These are phyloP conservation scores for Erethizon dorsatum DNA, from an alignment of 2,797 vertebrate species.

Conservation along the genomic window DNA sequence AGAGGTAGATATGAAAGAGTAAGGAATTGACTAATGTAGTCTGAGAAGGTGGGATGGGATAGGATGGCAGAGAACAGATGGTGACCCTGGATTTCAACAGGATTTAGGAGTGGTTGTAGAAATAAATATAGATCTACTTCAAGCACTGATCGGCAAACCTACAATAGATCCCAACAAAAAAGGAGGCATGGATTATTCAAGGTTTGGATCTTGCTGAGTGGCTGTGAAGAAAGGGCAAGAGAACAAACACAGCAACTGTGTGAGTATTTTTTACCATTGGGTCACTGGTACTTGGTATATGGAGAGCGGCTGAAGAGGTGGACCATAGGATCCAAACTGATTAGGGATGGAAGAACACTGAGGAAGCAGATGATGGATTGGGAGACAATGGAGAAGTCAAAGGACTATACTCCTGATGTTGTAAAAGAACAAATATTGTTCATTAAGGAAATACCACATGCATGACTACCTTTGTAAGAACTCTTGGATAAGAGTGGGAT, in stretches of 20 bases:
- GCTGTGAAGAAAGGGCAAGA: slow-evolving; percentile 49
- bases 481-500: not conserved
- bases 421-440: slow-evolving; percentile 19
- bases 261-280: slow-evolving; percentile 54
- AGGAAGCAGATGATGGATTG: not conserved
- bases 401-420: not conserved
- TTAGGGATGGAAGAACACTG: slow-evolving; percentile 24
- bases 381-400: not conserved
- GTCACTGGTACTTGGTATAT: not conserved
- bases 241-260: slow-evolving; percentile 45
- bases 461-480: slow-evolving; percentile 41
- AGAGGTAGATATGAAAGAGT: slow-evolving; percentile 46
- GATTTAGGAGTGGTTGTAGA: not conserved
- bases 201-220: slow-evolving; percentile 28
- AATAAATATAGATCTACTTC: slow-evolving; percentile 58
- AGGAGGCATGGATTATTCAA: not conserved
- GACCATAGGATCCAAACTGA: not conserved
- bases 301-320: slow-evolving; percentile 13
- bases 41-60: slow-evolving; percentile 27
- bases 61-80: slow-evolving; percentile 41
- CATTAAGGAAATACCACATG: slow-evolving; percentile 52
- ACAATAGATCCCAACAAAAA: not conserved
- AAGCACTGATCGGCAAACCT: not conserved
- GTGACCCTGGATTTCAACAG: slow-evolving; percentile 53
- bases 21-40: slow-evolving; percentile 40